These are phyloP conservation scores for Cephus runcator DNA, from an alignment of 2,888 invertebrate genomes.

Conservation along the genomic window DNA sequence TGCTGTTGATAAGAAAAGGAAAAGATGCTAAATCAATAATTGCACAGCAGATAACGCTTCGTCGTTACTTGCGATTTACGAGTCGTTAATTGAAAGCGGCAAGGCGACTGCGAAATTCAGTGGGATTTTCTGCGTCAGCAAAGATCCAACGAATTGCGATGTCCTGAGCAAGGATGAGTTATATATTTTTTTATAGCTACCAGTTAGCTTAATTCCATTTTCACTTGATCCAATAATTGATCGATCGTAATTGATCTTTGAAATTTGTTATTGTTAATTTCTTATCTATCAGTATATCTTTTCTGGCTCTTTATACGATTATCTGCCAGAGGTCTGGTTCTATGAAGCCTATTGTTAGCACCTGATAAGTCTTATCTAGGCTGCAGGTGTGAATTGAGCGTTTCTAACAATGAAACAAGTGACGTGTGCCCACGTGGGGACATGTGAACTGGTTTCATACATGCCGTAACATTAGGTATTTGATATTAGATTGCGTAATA, in stretches of 20 bases:
- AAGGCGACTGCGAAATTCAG: not conserved
- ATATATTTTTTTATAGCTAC: not conserved
- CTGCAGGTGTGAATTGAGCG: slow-evolving; percentile 35
- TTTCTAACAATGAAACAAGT: not conserved
- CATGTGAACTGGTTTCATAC: slow-evolving; percentile 41
- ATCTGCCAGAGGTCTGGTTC: not conserved
- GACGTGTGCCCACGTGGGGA: slow-evolving; percentile 7
- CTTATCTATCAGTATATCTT: not conserved
- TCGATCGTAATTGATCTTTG: not conserved
- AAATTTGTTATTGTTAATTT: not conserved
- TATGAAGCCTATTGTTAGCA: slow-evolving; percentile 15
- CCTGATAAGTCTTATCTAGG: slow-evolving; percentile 30
- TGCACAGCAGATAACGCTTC: not conserved
- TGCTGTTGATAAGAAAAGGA: not conserved
- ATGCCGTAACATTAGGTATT: slow-evolving; percentile 20
- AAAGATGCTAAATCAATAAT: not conserved
- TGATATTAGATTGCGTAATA: not conserved
- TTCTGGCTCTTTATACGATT: not conserved
- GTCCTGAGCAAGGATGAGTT: not conserved
- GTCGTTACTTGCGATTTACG: not conserved
- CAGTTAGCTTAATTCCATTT: not conserved
- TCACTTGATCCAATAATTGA: not conserved
- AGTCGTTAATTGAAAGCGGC: not conserved
- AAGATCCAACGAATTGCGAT: not conserved
- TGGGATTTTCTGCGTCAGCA: not conserved